These are phyloP conservation scores for Aphyosemion australe DNA, from an alignment of 2,113 vertebrate species.

Conservation along the genomic window DNA sequence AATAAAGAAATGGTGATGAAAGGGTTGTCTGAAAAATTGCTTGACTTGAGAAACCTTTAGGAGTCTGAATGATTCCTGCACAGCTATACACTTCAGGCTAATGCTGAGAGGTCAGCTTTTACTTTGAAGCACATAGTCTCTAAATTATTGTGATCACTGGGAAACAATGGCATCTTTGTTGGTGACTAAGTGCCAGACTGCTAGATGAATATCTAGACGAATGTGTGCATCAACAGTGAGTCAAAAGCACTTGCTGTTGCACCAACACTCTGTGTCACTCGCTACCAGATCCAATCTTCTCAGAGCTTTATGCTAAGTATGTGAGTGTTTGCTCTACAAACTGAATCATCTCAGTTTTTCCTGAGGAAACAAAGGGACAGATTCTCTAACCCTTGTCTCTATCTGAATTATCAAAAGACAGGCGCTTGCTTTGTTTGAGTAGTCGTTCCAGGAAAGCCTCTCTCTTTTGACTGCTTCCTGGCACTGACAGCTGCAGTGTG, in stretches of 20 bases:
- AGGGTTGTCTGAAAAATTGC: too few species aligned
- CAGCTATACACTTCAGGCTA: too few species aligned
- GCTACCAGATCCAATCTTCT: not conserved
- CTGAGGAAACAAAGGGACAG: not conserved
- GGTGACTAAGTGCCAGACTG: not conserved
- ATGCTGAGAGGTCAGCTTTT: too few species aligned
- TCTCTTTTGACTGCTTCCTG: constrained; percentile 43
- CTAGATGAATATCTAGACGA: not conserved
- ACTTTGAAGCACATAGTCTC: not conserved
- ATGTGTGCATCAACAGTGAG: not conserved
- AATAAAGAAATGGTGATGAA: too few species aligned
- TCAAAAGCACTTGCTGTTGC: constrained; percentile 8
- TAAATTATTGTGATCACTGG: not conserved
- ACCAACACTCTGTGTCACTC: not conserved
- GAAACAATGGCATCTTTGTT: not conserved
- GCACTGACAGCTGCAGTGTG: constrained; percentile 12
- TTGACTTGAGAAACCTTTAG: too few species aligned
- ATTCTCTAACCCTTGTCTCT: constrained; percentile 1
- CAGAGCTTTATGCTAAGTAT: not conserved
- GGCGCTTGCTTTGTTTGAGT: constrained; percentile 35
- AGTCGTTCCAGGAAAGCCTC: constrained; percentile 50
- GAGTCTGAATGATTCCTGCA: not conserved
- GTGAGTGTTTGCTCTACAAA: constrained; percentile 18
- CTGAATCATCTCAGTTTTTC: constrained; percentile 11
- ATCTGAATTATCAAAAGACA: constrained; percentile 50